A percentile compares a stretch with the other conserved stretches of the same genome.
Evolutionary conservation across 2,113 vertebrate species (phyloP).

Genomic region (Azemiops feae): DNA sequence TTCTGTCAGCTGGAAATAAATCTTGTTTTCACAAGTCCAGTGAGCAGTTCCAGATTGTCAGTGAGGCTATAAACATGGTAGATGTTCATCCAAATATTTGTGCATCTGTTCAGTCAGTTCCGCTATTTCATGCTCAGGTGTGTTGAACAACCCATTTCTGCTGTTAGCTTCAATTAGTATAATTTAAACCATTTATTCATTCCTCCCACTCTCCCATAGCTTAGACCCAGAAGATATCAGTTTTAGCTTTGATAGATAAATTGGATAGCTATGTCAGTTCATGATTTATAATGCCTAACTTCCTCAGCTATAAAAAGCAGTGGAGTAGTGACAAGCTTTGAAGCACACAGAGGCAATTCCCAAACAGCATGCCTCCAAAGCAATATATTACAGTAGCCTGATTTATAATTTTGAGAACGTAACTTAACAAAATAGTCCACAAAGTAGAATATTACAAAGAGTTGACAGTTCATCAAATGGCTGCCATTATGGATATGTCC

Average conservation of each 20-base stretch:
- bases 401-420: neutral
- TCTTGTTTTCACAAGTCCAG: neutral
- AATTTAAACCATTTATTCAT: neutral
- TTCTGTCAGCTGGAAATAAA: fast-evolving
- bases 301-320: neutral
- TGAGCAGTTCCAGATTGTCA: conserved; percentile 3
- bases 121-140: neutral
- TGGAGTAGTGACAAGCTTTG: neutral
- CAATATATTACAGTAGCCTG: neutral
- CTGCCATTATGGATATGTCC: neutral
- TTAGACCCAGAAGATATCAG: neutral
- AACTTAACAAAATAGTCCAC: neutral
- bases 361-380: neutral
- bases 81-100: neutral
- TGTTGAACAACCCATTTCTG: neutral
- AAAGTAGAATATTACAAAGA: neutral
- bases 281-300: neutral
- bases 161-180: neutral
- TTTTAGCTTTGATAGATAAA: neutral
- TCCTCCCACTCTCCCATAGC: neutral
- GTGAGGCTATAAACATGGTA: neutral
- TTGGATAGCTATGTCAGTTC: neutral
- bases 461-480: neutral
- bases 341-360: neutral
- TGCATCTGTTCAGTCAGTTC: neutral